Percentiles rank a stretch among this genome's conserved stretches.
Evolutionary conservation across 2,113 vertebrate genomes (phyloP).

Genomic region (Corvus hawaiiensis): DNA sequence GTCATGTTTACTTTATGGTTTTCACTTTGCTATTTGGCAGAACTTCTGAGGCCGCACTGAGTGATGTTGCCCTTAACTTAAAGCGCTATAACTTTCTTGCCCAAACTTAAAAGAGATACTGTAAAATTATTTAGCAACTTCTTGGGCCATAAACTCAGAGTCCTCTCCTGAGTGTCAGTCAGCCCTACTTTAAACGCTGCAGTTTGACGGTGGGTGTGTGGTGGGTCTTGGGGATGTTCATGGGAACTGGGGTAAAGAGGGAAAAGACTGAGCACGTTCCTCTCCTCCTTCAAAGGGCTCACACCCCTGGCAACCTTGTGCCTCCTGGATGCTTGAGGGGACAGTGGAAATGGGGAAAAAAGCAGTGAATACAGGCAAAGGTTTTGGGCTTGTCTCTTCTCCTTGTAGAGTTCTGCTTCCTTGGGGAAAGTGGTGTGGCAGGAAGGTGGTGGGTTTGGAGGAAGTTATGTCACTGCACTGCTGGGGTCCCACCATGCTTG

Average conservation of each 20-base stretch:
- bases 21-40: constrained; percentile 64
- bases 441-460: neutral
- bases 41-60: constrained; percentile 26
- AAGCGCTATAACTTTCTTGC: constrained; percentile 50
- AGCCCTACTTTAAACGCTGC: neutral
- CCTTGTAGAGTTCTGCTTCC: neutral
- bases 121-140: constrained; percentile 61
- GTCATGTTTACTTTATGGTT: constrained; percentile 61
- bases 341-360: neutral
- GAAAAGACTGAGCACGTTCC: accelerated
- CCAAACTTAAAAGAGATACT: constrained; percentile 54
- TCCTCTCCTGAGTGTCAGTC: neutral
- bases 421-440: neutral
- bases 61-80: constrained; percentile 52
- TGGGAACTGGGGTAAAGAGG: neutral
- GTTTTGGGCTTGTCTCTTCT: neutral
- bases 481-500: neutral
- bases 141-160: constrained; percentile 10
- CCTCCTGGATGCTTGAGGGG: neutral
- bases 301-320: neutral
- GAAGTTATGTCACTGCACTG: accelerated
- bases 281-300: neutral
- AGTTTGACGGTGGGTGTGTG: neutral
- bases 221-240: neutral
- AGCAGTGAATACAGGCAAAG: accelerated